Evolutionary conservation across 2,888 invertebrate species (phyloP), one percentile per base, ranked within the genome.

Genomic region (Platycheirus rosarum): DNA sequence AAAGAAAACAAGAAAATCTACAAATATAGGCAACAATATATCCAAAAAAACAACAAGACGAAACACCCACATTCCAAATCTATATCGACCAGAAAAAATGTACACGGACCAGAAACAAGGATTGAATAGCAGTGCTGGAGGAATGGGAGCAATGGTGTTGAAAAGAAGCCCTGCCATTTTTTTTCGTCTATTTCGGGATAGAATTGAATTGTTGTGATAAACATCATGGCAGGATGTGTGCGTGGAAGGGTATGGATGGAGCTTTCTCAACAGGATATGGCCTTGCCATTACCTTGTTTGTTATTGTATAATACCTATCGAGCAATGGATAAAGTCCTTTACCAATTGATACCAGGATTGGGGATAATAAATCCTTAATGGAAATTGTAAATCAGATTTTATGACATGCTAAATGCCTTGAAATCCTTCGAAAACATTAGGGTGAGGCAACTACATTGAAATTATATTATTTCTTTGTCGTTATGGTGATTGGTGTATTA

Each of bases 361-460:
- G 20, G 70, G 57, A 65, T 76, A 70, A 80, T 80, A 80, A 80
- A 80, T 80, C 60, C 76, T 53, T 75, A 80, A 76, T 76, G 66
- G 80, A 60, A 57, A 60, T 66, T 76, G 76, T 71, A 75, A 75
- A 65, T 80, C 80, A 53, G 65, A 75, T 75, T 80, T 80, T 66
- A 80, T 76, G 75, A 70, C 80, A 70, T 80, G 70, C 75, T 71
- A 80, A 80, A 70, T 76, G 76, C 76, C 75, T 51, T 70, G 60
- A 70, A 80, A 80, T 70, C 70, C 75, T 70, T 79, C 49, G 55
- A 44, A 51, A 57, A 23, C n/a, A 20, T 8, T 6, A 14, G 1
- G 7, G 8, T 6, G 2, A n/a, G 1, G 16, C 16, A 16, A n/a
- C 16, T 49, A 62, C 55, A 62, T 35, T 62, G 68, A 78, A 74